Evolutionary conservation across 2,113 vertebrate species (phyloP).

Genomic region (Emydura subglobosa): DNA sequence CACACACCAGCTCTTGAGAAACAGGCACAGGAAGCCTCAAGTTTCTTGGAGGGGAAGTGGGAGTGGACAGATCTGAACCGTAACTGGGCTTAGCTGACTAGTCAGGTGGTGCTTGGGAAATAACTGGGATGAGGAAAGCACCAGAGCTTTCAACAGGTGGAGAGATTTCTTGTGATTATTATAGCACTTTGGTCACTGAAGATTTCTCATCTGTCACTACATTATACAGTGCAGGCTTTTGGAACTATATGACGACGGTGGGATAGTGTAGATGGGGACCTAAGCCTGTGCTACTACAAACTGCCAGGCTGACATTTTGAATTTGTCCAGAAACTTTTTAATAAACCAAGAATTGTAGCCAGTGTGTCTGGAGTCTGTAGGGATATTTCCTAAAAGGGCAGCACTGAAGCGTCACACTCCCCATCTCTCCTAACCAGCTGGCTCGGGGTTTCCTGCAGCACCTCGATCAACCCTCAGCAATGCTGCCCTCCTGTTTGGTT

Average conservation of each 20-base stretch:
- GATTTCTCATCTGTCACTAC: too few species aligned
- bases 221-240: too few species aligned
- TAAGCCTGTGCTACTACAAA: too few species aligned
- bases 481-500: not conserved
- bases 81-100: not conserved
- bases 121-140: not conserved
- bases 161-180: not conserved
- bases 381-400: not conserved
- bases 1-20: not conserved
- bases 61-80: not conserved
- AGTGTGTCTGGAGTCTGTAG: not conserved
- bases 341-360: not conserved
- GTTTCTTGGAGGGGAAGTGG: not conserved
- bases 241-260: too few species aligned
- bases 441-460: not conserved
- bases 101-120: not conserved
- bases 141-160: not conserved
- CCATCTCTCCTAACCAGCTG: not conserved
- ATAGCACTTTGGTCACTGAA: too few species aligned
- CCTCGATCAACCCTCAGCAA: not conserved
- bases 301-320: not conserved
- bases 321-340: not conserved
- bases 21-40: not conserved
- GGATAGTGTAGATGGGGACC: not conserved
- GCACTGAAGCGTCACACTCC: not conserved